phyloP scores from a whole-genome alignment of 2,888 invertebrate genomes.

The Sarcophaga subvicina region DNA sequence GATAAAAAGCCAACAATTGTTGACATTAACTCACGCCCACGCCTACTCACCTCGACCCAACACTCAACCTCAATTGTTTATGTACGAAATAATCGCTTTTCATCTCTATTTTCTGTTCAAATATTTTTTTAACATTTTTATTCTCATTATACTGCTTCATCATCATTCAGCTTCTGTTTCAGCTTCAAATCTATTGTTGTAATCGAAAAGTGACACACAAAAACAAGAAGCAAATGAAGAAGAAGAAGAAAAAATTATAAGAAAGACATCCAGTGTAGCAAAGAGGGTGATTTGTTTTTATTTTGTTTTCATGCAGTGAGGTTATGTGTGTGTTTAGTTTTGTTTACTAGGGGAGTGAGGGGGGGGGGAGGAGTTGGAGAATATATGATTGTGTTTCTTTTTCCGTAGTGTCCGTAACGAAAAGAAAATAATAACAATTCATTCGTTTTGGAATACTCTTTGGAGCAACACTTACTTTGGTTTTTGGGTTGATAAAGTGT shows the following conservation, averaged over 20 bases:
- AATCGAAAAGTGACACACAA: not conserved
- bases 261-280: not conserved
- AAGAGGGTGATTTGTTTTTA: conserved; percentile 11
- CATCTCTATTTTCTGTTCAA: conserved; percentile 77
- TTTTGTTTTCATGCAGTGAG: not conserved
- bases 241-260: conserved; percentile 25
- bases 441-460: not conserved
- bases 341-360: not conserved
- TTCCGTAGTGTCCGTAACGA: not conserved
- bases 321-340: conserved; percentile 5
- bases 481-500: not conserved
- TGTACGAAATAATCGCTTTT: conserved; percentile 63
- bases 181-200: conserved; percentile 58
- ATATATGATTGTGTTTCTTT: not conserved
- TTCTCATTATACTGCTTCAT: conserved; percentile 22
- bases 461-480: not conserved
- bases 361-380: not conserved
- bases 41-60: not conserved
- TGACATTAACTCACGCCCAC: conserved; percentile 55
- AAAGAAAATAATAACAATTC: not conserved
- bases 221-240: not conserved
- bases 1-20: conserved; percentile 54
- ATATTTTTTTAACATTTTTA: conserved; percentile 77
- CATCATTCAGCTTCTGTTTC: too few relatives aligned
- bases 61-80: conserved; percentile 46